Evolutionary conservation across 2,888 invertebrate genomes (phyloP), one percentile per base, ranked within the genome.

Genomic region (Aphodius granarius): DNA sequence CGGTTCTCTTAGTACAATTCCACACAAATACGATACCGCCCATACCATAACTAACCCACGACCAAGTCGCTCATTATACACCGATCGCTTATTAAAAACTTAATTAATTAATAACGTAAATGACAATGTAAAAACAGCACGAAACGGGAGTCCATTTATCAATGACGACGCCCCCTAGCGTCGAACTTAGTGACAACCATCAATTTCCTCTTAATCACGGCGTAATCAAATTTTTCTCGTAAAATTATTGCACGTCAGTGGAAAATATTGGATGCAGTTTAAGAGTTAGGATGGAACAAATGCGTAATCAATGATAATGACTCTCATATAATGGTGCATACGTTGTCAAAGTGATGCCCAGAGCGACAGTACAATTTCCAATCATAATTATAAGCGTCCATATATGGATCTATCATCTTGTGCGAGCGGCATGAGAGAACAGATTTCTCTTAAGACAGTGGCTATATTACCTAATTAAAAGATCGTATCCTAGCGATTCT

Each of bases 311-410:
- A 66, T 78, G 78, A 81, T 82, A 82, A 82, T 82, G 82, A 83
- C 81, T 81, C 78, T 80, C 79, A 83, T n/a, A n/a, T 83, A 82
- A 82, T 82, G 75, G 78, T 79, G 80, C 81, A 82, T 81, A 81
- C 81, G 79, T 81, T 83, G 82, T 83, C 82, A 82, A 82, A 81
- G 78, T 79, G 75, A 74, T 78, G 80, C 81, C 82, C 81, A 81
- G 82, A 82, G 82, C 82, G 23, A 66, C 73, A 18, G 22, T 80
- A 79, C 82, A 82, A 82, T 83, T 82, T 82, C 81, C 83, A 83
- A 82, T 83, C 83, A 83, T 82, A 83, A 83, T 83, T 82, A 83
- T 81, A n/a, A n/a, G 79, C 80, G 80, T 80, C 80, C 78, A 78
- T 79, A 80, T 70, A 73, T 66, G 66, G 5, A 70, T 20, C 19